Evolutionary conservation across 2,888 invertebrate species (phyloP).

Genomic region (Phymatocera aterrima): DNA sequence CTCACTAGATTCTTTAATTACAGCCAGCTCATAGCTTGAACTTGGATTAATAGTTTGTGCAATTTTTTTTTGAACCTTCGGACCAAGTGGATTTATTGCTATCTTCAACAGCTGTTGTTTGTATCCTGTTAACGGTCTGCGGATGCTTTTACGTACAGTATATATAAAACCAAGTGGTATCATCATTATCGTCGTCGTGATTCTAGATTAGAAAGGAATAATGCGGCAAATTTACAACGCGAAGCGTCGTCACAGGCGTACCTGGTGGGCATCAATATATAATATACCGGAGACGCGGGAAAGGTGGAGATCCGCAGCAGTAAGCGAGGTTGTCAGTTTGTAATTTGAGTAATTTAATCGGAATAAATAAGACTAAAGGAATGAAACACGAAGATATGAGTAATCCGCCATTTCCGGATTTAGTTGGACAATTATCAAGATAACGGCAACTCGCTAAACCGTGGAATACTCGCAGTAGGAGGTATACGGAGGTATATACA

Average conservation of each 20-base stretch:
- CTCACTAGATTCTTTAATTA: too few species aligned
- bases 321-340: slow-evolving; percentile 41
- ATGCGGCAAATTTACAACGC: background rate
- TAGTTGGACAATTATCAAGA: background rate
- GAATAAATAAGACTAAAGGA: slow-evolving; percentile 8
- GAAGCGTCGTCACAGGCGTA: background rate
- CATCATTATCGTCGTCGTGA: background rate
- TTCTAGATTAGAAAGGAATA: slow-evolving; percentile 37
- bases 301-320: slow-evolving; percentile 44
- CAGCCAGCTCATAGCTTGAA: background rate
- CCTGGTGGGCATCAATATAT: background rate
- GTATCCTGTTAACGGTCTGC: background rate
- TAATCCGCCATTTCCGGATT: slow-evolving; percentile 35
- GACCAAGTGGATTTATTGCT: background rate
- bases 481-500: too few species aligned
- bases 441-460: slow-evolving; percentile 5
- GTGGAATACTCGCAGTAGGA: background rate
- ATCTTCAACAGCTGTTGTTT: background rate
- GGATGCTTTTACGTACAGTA: background rate
- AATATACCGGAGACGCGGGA: background rate
- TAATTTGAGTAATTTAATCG: slow-evolving; percentile 52
- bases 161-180: too few species aligned
- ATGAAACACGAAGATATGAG: background rate
- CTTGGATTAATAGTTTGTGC: background rate
- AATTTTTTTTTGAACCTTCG: background rate